Evolutionary conservation across 2,797 vertebrate genomes (phyloP).

Genomic region (Lithobates sylvaticus): DNA sequence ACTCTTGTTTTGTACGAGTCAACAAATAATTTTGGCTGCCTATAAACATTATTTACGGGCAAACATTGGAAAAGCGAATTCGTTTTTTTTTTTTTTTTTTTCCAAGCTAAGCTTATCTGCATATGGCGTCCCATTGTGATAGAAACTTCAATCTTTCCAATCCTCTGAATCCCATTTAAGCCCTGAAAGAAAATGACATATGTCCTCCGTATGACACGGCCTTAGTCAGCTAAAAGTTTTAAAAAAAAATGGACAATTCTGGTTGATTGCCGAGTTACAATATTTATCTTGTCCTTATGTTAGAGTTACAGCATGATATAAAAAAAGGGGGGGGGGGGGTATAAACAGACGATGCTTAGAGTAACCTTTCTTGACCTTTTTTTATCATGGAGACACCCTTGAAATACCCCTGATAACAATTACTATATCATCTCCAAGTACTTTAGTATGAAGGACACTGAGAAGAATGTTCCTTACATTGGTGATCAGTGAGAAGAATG

Average conservation of each 20-base stretch:
- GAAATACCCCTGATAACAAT: too few relatives aligned
- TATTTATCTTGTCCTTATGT: too few relatives aligned
- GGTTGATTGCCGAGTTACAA: too few relatives aligned
- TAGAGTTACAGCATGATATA: too few relatives aligned
- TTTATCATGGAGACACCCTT: too few relatives aligned
- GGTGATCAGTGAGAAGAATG: too few relatives aligned
- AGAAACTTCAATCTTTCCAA: constrained; percentile 58
- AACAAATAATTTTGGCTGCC: constrained; percentile 63
- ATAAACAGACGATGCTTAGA: too few relatives aligned
- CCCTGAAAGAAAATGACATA: constrained; percentile 41
- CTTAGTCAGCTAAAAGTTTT: background rate
- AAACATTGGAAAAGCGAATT: constrained; percentile 57
- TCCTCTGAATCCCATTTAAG: background rate
- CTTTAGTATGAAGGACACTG: too few relatives aligned
- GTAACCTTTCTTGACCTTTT: too few relatives aligned
- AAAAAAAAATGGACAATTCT: background rate
- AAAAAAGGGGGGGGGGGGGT: too few relatives aligned
- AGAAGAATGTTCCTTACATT: too few relatives aligned
- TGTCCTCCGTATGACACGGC: constrained; percentile 8
- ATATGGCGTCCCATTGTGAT: constrained; percentile 54
- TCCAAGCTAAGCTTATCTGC: constrained; percentile 43
- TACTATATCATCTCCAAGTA: too few relatives aligned
- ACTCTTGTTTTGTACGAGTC: constrained; percentile 62
- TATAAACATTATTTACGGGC: constrained; percentile 57
- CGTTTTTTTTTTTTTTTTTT: background rate